A percentile compares a stretch with the other conserved stretches of the same genome.
These are phyloP conservation scores for Empidonax traillii DNA, from an alignment of 2,113 vertebrate genomes.

Conservation along the genomic window DNA sequence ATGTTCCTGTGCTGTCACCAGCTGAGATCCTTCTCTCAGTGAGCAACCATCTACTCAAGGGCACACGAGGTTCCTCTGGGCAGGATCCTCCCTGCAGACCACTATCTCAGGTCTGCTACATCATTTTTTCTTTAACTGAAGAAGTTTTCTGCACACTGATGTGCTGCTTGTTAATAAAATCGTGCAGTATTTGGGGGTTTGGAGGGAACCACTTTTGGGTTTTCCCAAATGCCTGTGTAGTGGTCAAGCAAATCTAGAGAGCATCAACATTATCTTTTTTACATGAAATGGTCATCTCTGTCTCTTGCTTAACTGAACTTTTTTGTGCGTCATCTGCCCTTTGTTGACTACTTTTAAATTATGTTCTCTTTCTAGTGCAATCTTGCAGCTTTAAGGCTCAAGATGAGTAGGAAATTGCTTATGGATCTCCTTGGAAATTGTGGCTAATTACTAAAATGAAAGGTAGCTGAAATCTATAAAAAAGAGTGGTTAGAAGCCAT, in stretches of 20 bases:
- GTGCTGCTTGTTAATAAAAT: background rate
- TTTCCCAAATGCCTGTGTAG: background rate
- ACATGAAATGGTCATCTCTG: background rate
- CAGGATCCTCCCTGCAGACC: background rate
- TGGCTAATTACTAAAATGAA: slow-evolving; percentile 40
- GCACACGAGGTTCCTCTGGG: background rate
- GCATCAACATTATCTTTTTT: background rate
- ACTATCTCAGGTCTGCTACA: background rate
- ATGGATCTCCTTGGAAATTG: slow-evolving; percentile 42
- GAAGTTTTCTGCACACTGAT: background rate
- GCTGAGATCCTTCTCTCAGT: background rate
- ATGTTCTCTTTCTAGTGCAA: background rate
- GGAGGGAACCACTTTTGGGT: background rate
- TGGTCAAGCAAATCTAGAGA: background rate
- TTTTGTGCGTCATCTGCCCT: background rate
- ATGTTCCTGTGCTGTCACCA: background rate
- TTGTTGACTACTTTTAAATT: background rate
- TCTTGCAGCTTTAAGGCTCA: background rate
- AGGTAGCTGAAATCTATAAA: slow-evolving; percentile 39
- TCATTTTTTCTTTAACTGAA: background rate
- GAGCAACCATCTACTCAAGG: background rate
- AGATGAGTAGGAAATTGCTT: slow-evolving; percentile 12
- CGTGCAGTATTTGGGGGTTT: background rate
- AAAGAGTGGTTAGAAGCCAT: background rate
- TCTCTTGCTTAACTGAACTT: background rate